A percentile compares a stretch with the other conserved stretches of the same genome.
Evolutionary conservation across 1,140 invertebrate species (phyloP).

Genomic region (Neodiprion virginianus): DNA sequence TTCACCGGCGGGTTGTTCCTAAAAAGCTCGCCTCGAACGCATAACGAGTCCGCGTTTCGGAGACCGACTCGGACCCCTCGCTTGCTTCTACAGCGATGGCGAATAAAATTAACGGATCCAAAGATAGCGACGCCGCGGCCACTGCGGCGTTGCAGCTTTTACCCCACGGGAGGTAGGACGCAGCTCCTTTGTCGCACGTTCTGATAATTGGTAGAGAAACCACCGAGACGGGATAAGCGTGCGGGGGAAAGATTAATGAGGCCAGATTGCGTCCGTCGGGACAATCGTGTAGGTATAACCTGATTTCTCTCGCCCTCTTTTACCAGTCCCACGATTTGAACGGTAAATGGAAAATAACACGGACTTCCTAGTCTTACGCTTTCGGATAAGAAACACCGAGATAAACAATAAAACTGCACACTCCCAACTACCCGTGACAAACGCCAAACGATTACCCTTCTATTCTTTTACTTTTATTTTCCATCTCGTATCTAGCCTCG

Average conservation of each 20-base stretch:
- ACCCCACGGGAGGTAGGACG: not conserved
- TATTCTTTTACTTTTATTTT: too few species aligned
- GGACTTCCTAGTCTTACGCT: not conserved
- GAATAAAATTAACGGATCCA: not conserved
- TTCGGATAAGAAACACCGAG: not conserved
- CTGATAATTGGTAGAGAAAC: conserved; percentile 5
- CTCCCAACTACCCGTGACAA: not conserved
- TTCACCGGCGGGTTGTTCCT: too few species aligned
- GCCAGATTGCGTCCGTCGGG: conserved; percentile 3
- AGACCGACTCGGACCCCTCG: not conserved
- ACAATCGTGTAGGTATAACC: not conserved
- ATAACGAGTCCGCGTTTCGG: not conserved
- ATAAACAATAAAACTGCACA: not conserved
- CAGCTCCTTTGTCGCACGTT: conserved; percentile 1
- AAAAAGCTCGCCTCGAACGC: too few species aligned
- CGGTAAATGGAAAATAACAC: conserved; percentile 4
- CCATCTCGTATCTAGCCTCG: too few species aligned
- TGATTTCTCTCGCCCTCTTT: not conserved
- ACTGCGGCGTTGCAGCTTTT: not conserved
- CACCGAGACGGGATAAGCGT: conserved; percentile 5
- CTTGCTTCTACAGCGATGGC: not conserved
- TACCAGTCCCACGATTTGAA: not conserved
- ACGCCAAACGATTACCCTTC: not conserved
- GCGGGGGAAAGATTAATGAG: not conserved
- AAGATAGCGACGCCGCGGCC: not conserved